Evolutionary conservation across 2,113 vertebrate genomes (phyloP).

Genomic region (Corvus hawaiiensis): DNA sequence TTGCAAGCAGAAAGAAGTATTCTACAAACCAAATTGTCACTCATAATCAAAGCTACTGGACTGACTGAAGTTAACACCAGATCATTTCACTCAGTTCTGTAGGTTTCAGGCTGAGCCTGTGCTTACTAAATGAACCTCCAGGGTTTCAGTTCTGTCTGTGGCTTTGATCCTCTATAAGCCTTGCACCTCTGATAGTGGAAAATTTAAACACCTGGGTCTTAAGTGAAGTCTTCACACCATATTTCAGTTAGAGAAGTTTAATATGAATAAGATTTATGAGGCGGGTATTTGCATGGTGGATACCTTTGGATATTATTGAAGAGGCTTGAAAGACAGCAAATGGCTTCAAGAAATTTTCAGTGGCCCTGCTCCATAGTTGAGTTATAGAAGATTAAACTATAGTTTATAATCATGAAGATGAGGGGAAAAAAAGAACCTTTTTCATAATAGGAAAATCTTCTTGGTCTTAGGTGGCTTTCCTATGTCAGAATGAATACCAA

Average conservation of each 20-base stretch:
- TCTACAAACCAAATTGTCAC: neutral
- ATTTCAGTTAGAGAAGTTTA: neutral
- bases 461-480: neutral
- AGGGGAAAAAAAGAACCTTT: neutral
- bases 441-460: neutral
- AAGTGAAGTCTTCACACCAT: neutral
- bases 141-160: neutral
- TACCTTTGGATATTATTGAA: neutral
- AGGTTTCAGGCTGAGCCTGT: neutral
- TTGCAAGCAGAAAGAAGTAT: neutral
- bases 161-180: neutral
- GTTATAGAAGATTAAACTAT: neutral
- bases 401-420: neutral
- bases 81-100: neutral
- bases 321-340: neutral
- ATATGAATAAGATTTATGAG: neutral
- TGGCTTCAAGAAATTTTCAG: neutral
- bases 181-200: neutral
- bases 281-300: neutral
- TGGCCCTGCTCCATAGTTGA: neutral
- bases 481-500: neutral
- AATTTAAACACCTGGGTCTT: neutral
- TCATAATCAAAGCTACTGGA: neutral
- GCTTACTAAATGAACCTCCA: neutral
- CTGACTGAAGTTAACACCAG: neutral